Conservation (phyloP, 2,113 vertebrate genomes). For the Nyctibius bracteatus region DNA sequence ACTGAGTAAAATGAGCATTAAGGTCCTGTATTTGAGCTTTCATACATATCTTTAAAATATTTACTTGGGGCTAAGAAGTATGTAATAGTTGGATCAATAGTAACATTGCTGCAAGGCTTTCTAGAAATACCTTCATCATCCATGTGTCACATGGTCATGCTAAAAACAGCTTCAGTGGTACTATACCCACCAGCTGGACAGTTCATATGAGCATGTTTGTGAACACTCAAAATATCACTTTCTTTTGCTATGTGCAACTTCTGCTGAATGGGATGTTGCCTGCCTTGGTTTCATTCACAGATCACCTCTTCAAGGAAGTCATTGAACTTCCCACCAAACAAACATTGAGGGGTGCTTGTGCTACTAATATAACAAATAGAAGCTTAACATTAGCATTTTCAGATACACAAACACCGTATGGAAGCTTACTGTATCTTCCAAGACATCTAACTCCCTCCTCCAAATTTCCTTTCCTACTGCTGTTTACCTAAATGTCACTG, state of each 20-base stretch:
- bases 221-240: background rate
- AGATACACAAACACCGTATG: background rate
- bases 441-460: constrained; percentile 58
- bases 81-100: background rate
- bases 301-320: background rate
- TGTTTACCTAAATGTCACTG: constrained; percentile 49
- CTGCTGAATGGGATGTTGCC: background rate
- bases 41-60: background rate
- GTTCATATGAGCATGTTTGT: background rate
- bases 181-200: background rate
- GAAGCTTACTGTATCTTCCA: constrained; percentile 37
- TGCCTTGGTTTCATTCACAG: background rate
- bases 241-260: background rate
- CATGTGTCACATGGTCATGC: background rate
- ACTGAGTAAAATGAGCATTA: background rate
- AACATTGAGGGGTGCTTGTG: background rate
- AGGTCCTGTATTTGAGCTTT: background rate
- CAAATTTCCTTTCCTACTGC: constrained; percentile 46
- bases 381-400: constrained; percentile 1
- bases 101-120: background rate
- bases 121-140: background rate
- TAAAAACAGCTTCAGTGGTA: background rate
- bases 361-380: background rate
- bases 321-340: background rate
- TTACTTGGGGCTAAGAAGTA: background rate